These are phyloP conservation scores for Anabacerthia variegaticeps DNA, from an alignment of 2,797 vertebrate species.

Conservation along the genomic window DNA sequence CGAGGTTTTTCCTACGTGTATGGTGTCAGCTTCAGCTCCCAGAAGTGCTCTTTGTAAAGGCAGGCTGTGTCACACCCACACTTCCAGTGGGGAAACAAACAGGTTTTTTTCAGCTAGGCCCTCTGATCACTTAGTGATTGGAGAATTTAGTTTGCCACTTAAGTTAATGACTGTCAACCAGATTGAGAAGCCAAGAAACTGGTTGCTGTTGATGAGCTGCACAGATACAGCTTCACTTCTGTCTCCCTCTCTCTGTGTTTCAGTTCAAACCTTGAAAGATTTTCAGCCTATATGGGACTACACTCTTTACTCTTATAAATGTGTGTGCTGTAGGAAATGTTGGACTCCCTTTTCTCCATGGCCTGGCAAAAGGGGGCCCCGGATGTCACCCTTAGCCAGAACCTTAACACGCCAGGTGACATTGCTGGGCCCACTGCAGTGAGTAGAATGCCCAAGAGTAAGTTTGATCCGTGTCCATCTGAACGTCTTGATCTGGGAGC, in stretches of 20 bases:
- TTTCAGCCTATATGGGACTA: not conserved
- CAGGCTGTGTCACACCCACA: not conserved
- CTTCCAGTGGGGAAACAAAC: not conserved
- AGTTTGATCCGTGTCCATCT: not conserved
- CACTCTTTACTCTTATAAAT: not conserved
- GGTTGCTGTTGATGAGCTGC: not conserved
- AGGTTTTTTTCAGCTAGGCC: not conserved
- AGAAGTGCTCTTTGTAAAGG: not conserved
- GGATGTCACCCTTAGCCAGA: not conserved
- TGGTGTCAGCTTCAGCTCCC: not conserved
- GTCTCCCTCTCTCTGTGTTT: not conserved
- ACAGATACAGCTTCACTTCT: not conserved
- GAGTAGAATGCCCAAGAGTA: not conserved
- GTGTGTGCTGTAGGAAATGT: not conserved
- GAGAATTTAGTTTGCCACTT: not conserved
- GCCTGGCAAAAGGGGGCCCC: not conserved
- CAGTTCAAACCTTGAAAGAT: not conserved
- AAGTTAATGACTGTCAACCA: not conserved
- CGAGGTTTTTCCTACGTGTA: rapidly evolving
- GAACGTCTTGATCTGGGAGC: not conserved
- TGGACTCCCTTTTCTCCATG: rapidly evolving
- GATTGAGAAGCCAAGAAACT: not conserved
- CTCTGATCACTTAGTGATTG: not conserved
- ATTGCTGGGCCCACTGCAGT: not conserved
- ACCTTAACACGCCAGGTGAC: not conserved